Percentiles rank a stretch among this genome's conserved stretches.
These are phyloP conservation scores for Cygnus olor DNA, from an alignment of 2,797 vertebrate species.

Conservation along the genomic window DNA sequence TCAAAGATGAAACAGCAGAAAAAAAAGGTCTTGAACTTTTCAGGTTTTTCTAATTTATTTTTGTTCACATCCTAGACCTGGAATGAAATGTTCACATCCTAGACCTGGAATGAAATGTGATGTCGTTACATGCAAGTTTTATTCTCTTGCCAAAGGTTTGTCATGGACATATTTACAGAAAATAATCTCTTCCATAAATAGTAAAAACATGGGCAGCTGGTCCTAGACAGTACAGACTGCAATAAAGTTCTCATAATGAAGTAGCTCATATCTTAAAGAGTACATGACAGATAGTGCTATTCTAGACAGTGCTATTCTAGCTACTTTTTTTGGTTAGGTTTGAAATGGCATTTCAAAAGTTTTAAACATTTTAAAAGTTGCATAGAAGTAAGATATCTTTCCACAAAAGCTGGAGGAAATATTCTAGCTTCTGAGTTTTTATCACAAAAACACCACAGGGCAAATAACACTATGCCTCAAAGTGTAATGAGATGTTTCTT, in stretches of 20 bases:
- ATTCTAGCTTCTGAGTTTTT: not conserved
- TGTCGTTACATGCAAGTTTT: constrained; percentile 46
- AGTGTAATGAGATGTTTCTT: not conserved
- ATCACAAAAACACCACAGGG: not conserved
- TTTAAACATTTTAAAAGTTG: not conserved
- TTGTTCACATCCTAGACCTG: constrained; percentile 42
- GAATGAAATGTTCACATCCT: constrained; percentile 57
- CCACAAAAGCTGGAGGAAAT: not conserved
- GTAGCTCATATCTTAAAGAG: not conserved
- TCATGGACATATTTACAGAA: constrained; percentile 62
- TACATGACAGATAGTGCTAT: not conserved
- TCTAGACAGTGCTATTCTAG: not conserved
- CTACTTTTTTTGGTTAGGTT: not conserved
- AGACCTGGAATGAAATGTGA: constrained; percentile 62
- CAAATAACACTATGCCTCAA: not conserved
- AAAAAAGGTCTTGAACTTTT: not conserved
- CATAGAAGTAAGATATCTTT: not conserved
- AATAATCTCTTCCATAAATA: constrained; percentile 66
- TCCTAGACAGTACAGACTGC: not conserved
- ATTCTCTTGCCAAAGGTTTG: constrained; percentile 53
- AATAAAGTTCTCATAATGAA: constrained; percentile 10
- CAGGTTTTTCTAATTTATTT: constrained; percentile 58
- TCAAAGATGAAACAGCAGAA: constrained; percentile 42
- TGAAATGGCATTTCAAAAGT: not conserved
- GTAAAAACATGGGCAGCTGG: constrained; percentile 46